Conservation (phyloP, 2,797 vertebrate species). For the Masticophis lateralis region DNA sequence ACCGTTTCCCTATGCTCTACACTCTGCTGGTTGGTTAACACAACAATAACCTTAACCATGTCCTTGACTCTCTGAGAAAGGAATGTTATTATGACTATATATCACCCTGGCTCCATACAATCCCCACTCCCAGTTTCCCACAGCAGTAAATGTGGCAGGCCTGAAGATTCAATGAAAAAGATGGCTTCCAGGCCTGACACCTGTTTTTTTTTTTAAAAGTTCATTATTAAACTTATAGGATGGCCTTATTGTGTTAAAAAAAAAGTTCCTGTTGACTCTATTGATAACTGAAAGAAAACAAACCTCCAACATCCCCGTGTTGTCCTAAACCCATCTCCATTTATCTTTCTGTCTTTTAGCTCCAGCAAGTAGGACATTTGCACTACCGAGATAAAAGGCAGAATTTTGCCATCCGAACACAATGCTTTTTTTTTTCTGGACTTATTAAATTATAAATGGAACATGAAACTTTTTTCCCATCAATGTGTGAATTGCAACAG, state of each 20-base stretch:
- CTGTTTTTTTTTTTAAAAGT: conserved; percentile 59
- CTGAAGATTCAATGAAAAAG: no score
- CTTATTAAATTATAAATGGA: conserved; percentile 57
- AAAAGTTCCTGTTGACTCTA: conserved; percentile 11
- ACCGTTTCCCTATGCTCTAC: no score
- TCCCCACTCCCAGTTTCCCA: no score
- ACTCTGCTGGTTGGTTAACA: no score
- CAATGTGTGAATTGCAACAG: conserved; percentile 48
- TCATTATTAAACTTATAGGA: conserved; percentile 37
- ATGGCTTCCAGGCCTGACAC: no score
- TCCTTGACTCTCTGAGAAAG: no score
- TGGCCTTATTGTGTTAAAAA: conserved; percentile 42
- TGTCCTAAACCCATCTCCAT: conserved; percentile 52
- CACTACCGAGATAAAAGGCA: conserved; percentile 34
- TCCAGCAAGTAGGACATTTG: conserved; percentile 41
- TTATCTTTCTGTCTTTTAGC: conserved; percentile 47
- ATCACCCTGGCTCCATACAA: no score
- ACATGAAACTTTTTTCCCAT: conserved; percentile 45
- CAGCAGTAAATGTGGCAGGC: no score
- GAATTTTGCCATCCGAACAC: conserved; percentile 44
- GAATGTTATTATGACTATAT: no score
- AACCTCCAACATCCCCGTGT: conserved; percentile 44
- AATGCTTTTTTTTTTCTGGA: conserved; percentile 36
- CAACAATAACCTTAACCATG: no score
- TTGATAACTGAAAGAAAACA: conserved; percentile 51